Evolutionary conservation across 2,888 invertebrate species (phyloP), one percentile per base, ranked within the genome.

Genomic region (Acleris literana): DNA sequence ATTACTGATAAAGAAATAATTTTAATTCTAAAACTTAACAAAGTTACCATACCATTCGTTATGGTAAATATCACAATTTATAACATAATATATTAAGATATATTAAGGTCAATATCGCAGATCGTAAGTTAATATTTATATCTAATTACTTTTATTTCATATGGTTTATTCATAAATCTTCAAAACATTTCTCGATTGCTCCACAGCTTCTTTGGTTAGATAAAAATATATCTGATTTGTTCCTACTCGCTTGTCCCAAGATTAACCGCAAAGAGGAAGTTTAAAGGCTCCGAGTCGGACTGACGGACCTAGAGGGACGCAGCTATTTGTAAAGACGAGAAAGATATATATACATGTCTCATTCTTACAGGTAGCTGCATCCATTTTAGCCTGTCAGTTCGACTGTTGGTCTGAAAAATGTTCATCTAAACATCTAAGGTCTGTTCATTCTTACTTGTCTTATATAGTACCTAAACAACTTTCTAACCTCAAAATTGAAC

Each of bases 21-120:
- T 84, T 83, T 81, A 83, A 79, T 80, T 78, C 84, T 83, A 83
- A 83, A 85, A 81, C 83, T 85, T 85, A 85, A 85, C 82, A 78
- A 72, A 76, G 67, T 51, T 62, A 62, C 70, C 71, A 73, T 70
- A 71, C 64, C 29, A 13, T 16, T 16, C 29, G 43, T 70, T 65
- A 72, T 73, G 78, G 75, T 69, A 75, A 74, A 77, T 83, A 83
- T 83, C 82, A 83, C 82, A 83, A 77, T 77, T 73, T 72, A 74
- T 72, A 69, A 68, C 69, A 63, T 69, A 66, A 62, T 62, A 61
- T 62, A 72, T 65, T 68, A 68, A 46, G 70, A 72, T 71, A 67
- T 74, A 70, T 64, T 71, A 68, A 75, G 39, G 68, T 66, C 68
- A 62, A 73, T 70, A 73, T 72, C 72, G 70, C 75, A 80, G 76